Conservation (phyloP, 1,140 invertebrate species). For the Pseudomyrmex gracilis region DNA sequence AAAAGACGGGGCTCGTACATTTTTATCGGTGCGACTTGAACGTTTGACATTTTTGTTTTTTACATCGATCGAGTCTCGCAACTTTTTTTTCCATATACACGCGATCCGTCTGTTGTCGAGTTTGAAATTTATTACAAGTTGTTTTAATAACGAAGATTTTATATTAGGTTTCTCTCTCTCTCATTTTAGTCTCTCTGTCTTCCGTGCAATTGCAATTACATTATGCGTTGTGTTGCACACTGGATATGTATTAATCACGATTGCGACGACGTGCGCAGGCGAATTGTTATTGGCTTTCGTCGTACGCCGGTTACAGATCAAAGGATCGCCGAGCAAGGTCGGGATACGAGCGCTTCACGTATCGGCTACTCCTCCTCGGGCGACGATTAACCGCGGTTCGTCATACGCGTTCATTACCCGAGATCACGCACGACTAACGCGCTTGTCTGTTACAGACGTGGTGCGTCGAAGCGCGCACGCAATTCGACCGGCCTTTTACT, state of each 20-base stretch:
- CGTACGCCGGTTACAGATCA: slow-evolving; percentile 25
- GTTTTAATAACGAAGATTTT: too few relatives aligned
- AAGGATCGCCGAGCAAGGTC: slow-evolving; percentile 34
- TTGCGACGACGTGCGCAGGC: neutral
- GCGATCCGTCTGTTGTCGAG: slow-evolving; percentile 7
- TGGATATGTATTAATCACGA: slow-evolving; percentile 55
- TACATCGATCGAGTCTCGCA: slow-evolving; percentile 18
- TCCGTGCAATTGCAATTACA: neutral
- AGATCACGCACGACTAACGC: slow-evolving; percentile 41
- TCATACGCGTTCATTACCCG: slow-evolving; percentile 47
- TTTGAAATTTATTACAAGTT: neutral
- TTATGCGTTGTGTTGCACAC: slow-evolving; percentile 8
- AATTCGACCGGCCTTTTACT: slow-evolving; percentile 28
- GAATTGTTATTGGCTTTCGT: slow-evolving; percentile 31
- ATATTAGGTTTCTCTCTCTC: neutral
- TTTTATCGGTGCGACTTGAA: slow-evolving; percentile 43
- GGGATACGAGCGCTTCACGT: slow-evolving; percentile 22
- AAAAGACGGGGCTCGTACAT: slow-evolving; percentile 43
- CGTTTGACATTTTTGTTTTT: slow-evolving; percentile 21
- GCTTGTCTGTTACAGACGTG: slow-evolving; percentile 47
- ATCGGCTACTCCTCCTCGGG: slow-evolving; percentile 44
- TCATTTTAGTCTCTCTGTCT: neutral
- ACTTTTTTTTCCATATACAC: slow-evolving; percentile 4
- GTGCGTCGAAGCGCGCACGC: slow-evolving; percentile 24
- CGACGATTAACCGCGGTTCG: slow-evolving; percentile 55